Evolutionary conservation across 23 tunicate species (phyloP), one percentile per base, ranked within the genome.

Genomic region (Ascidia mentula): DNA sequence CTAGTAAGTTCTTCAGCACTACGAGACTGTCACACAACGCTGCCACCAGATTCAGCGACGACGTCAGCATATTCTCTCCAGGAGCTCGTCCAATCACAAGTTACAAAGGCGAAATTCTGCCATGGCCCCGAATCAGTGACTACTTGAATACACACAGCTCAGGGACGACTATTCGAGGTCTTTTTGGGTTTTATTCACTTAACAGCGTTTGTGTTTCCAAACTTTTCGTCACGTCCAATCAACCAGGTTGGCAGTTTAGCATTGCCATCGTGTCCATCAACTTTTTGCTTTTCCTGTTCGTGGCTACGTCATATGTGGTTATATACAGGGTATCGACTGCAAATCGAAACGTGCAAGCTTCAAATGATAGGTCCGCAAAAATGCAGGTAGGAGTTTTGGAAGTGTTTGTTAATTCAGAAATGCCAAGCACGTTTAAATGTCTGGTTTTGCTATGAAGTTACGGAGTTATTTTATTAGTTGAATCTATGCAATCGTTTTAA

Each of bases 161-260:
- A 1, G 59, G 38, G 5, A 37, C 45, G 31, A 6, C 8, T 0
- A 85, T 85, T 6, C 69, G 59, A 24, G 80, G 85, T 30, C 35
- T 72, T 31, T 86, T 40, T 38, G 90, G 90, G 22, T 86, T 71
- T 53, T 86, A 86, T 69, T 86, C 90, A 9, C 30, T 65, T 28
- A 59, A 79, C 61, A 80, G 90, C 60, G 90, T 86, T 73, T 86
- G 90, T 46, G 30, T 86, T 30, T 83, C 90, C 13, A 86, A 80
- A 34, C 60, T 80, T 22, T 86, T 74, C 59, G 90, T 86, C 17
- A 80, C 85, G 12, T 24, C 75, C 13, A 36, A 8, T 37, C 72
- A 80, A 33, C 72, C 37, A 26, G 82, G 83, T 33, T 86, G 90
- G 90, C 65, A 32, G 36, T 78, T 81, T 36, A 60, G 85, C 0